Percentiles rank a stretch among this genome's conserved stretches.
phyloP scores from a whole-genome alignment of 2,113 vertebrate species.

The Todiramphus saurophagus region DNA sequence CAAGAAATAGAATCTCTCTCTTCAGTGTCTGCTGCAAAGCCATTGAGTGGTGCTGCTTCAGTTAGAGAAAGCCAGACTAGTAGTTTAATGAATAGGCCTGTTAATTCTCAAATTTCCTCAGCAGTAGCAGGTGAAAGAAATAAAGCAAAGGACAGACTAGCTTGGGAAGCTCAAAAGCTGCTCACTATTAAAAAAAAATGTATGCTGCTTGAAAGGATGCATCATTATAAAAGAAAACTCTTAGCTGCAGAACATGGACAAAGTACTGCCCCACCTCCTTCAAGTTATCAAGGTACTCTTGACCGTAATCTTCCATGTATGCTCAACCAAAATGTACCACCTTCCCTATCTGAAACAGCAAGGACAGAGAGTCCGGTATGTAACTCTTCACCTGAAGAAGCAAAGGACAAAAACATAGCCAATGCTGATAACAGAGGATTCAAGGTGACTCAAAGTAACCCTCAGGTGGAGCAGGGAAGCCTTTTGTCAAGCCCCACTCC shows the following conservation, averaged over 20 bases:
- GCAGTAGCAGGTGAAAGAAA: background rate
- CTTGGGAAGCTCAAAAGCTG: slow-evolving; percentile 62
- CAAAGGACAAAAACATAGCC: background rate
- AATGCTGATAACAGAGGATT: background rate
- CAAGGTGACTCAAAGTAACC: background rate
- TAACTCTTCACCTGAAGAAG: slow-evolving; percentile 5
- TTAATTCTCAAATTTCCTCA: background rate
- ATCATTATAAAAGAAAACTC: slow-evolving; percentile 52
- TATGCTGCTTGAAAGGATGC: slow-evolving; percentile 55
- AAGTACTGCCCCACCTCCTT: background rate
- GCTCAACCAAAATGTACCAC: background rate
- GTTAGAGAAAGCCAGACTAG: background rate
- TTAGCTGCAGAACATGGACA: slow-evolving; percentile 33
- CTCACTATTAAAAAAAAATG: slow-evolving; percentile 53
- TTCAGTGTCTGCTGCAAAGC: background rate
- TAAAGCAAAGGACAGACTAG: slow-evolving; percentile 45
- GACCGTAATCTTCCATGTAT: background rate
- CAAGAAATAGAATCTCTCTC: slow-evolving; percentile 17
- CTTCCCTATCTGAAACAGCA: background rate
- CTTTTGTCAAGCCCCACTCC: background rate
- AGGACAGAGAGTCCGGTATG: background rate
- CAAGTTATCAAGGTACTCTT: background rate
- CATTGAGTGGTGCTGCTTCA: background rate
- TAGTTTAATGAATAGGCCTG: background rate
- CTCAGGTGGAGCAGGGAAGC: slow-evolving; percentile 11